A percentile compares a stretch with the other conserved stretches of the same genome.
Conservation (phyloP, 2,797 vertebrate genomes). For the Falco concolor region DNA sequence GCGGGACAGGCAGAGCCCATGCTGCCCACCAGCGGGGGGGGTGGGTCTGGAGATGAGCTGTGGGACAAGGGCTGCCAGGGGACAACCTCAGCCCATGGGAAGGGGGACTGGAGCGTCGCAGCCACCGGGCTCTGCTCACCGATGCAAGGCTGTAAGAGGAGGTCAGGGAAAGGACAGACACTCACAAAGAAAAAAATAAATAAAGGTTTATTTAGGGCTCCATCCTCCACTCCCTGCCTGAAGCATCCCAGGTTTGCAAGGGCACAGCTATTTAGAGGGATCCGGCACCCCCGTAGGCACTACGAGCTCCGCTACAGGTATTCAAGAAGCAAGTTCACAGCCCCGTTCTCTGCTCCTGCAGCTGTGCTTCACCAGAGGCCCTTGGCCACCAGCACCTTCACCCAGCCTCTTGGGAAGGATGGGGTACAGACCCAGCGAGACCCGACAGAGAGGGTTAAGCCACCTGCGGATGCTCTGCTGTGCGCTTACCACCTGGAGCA, state of each 20-base stretch:
- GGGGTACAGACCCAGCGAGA: background rate
- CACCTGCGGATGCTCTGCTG: background rate
- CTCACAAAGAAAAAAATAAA: background rate
- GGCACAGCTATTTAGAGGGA: background rate
- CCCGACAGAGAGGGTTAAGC: background rate
- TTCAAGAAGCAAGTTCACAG: background rate
- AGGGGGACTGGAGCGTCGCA: background rate
- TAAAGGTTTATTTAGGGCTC: background rate
- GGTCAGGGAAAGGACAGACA: background rate
- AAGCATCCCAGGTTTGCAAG: background rate
- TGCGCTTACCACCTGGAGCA: background rate
- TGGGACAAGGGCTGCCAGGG: background rate
- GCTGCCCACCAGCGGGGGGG: accelerated
- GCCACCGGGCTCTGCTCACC: accelerated
- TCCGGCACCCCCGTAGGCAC: background rate
- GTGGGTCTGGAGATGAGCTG: background rate
- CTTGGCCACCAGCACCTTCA: background rate
- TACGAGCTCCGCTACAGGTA: accelerated
- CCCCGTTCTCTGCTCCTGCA: background rate
- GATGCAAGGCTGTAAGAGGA: background rate
- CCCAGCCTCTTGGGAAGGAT: background rate
- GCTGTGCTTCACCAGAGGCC: background rate
- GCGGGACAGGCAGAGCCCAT: background rate
- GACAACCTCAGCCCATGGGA: accelerated
- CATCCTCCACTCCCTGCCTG: background rate